A percentile compares a stretch with the other conserved stretches of the same genome.
Evolutionary conservation across 2,888 invertebrate species (phyloP).

Genomic region (Brachylomia viminalis): DNA sequence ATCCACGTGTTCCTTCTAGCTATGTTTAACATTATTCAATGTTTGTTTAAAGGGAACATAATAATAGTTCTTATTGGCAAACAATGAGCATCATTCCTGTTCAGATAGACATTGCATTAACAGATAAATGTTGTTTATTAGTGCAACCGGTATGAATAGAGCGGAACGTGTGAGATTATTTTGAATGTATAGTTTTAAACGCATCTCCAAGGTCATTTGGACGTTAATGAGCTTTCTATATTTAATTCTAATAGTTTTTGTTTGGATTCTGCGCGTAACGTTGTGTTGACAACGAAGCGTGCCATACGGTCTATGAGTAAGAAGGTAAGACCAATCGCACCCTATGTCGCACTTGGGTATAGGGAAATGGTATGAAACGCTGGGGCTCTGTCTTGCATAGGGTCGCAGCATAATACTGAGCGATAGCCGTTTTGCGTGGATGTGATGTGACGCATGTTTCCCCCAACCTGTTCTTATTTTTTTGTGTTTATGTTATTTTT

Average conservation of each 20-base stretch:
- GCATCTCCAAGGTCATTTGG: constrained; percentile 21
- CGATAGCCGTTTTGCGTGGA: too few relatives aligned
- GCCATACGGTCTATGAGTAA: not conserved
- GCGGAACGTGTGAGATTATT: constrained; percentile 33
- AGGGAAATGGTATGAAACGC: not conserved
- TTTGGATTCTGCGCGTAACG: not conserved
- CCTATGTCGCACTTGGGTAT: too few relatives aligned
- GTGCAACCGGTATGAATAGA: not conserved
- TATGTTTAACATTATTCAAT: not conserved
- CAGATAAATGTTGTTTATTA: constrained; percentile 44
- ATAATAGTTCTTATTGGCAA: constrained; percentile 34
- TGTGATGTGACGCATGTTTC: too few relatives aligned
- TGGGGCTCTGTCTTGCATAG: too few relatives aligned
- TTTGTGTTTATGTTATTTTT: too few relatives aligned
- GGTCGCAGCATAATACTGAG: too few relatives aligned
- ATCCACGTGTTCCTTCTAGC: not conserved
- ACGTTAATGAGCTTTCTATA: constrained; percentile 30
- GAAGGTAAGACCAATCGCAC: not conserved
- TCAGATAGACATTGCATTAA: constrained; percentile 27
- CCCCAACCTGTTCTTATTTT: too few relatives aligned
- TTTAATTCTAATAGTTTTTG: constrained; percentile 6
- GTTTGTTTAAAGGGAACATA: constrained; percentile 6
- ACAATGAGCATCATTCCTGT: constrained; percentile 24
- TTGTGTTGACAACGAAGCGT: not conserved
- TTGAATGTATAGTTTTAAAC: constrained; percentile 20